A percentile compares a stretch with the other conserved stretches of the same genome.
phyloP scores from a whole-genome alignment of 2,113 vertebrate genomes.

The Nothocercus julius region DNA sequence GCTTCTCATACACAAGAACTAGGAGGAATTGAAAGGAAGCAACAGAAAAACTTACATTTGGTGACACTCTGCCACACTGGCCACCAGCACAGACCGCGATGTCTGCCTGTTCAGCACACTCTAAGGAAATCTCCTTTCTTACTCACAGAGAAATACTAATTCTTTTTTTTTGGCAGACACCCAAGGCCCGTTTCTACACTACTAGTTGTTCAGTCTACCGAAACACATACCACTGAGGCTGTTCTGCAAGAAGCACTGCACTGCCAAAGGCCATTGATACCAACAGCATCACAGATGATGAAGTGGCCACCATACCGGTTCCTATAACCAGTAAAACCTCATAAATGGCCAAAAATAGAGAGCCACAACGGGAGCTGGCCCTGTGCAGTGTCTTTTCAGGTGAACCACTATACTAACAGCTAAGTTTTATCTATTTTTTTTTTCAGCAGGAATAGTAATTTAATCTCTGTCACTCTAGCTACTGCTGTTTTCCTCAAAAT shows the following conservation, averaged over 20 bases:
- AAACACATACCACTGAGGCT: not conserved
- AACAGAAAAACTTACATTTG: not conserved
- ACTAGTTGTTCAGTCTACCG: not conserved
- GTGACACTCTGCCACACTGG: not conserved
- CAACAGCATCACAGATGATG: not conserved
- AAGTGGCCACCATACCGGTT: not conserved
- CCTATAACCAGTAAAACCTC: not conserved
- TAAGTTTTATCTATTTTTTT: too few relatives aligned
- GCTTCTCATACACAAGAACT: not conserved
- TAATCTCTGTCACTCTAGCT: too few relatives aligned
- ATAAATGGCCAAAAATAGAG: not conserved
- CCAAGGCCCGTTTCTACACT: not conserved
- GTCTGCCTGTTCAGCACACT: conserved; percentile 14
- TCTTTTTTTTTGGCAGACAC: not conserved
- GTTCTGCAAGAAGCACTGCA: not conserved
- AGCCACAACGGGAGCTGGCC: too few relatives aligned
- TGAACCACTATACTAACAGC: too few relatives aligned
- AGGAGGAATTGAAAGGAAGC: not conserved
- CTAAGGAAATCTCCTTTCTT: not conserved
- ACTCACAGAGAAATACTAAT: conserved; percentile 26
- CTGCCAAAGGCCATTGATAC: not conserved
- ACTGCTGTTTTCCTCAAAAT: too few relatives aligned
- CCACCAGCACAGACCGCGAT: conserved; percentile 22
- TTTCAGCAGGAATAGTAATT: too few relatives aligned
- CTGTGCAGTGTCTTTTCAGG: too few relatives aligned